Percentiles rank a stretch among this genome's conserved stretches.
These are phyloP conservation scores for Actinernus sp. DNA, from an alignment of 92 coral and sea anemone genomes.

Conservation along the genomic window DNA sequence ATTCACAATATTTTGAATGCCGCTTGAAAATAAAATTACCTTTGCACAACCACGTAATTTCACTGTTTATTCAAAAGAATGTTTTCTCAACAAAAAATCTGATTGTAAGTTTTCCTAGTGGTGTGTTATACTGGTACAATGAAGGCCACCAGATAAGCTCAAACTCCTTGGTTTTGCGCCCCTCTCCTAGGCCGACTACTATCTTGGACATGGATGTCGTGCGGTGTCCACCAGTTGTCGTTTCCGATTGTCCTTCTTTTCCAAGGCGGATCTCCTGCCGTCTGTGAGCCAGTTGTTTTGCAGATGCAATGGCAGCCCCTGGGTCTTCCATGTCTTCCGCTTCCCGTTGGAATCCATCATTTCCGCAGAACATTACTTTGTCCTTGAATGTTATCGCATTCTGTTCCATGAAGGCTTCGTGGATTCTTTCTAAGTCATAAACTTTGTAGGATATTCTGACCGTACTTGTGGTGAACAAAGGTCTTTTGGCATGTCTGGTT, in stretches of 20 bases:
- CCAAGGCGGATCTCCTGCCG: too few relatives aligned
- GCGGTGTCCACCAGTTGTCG: background rate
- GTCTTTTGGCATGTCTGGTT: background rate
- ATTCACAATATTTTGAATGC: background rate
- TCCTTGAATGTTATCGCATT: background rate
- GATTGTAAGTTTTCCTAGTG: conserved; percentile 9
- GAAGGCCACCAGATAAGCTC: conserved; percentile 13
- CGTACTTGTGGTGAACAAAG: conserved; percentile 2
- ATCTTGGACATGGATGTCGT: conserved; percentile 2
- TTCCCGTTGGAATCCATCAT: background rate
- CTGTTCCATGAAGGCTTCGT: background rate
- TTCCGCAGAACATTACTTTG: background rate
- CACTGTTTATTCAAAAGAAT: background rate
- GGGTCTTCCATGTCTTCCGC: background rate
- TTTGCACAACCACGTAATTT: background rate
- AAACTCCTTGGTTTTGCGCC: conserved; percentile 4
- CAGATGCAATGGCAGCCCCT: background rate
- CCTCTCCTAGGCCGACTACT: conserved; percentile 11
- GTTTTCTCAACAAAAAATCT: conserved; percentile 5
- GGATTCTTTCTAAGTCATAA: background rate
- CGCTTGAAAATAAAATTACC: too few relatives aligned
- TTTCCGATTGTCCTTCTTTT: too few relatives aligned
- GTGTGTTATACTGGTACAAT: background rate
- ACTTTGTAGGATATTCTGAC: conserved; percentile 1
- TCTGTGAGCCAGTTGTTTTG: background rate